A percentile compares a stretch with the other conserved stretches of the same genome.
phyloP scores from a whole-genome alignment of 2,113 vertebrate genomes.

The Elephas maximus region DNA sequence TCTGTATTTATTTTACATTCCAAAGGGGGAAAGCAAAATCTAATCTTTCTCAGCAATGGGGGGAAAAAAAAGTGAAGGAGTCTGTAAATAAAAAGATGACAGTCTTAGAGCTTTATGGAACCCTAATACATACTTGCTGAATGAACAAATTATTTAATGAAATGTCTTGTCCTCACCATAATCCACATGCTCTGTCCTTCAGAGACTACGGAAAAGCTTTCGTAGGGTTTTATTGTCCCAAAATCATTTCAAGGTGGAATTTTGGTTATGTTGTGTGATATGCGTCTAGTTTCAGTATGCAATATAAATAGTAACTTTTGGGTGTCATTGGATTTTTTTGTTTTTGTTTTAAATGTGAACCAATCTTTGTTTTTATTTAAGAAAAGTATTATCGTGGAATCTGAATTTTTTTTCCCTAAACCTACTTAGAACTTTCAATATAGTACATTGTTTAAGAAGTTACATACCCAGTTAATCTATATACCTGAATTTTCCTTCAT shows the following conservation, averaged over 20 bases:
- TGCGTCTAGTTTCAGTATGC: not conserved
- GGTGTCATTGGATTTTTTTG: not conserved
- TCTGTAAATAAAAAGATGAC: not conserved
- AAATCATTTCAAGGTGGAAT: not conserved
- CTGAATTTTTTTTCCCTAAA: not conserved
- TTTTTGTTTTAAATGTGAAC: not conserved
- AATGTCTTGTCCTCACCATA: not conserved
- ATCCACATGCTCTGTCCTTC: not conserved
- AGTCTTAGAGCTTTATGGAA: not conserved
- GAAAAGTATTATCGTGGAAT: conserved; percentile 2
- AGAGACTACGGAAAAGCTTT: not conserved
- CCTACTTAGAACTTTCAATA: not conserved
- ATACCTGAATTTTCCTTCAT: not conserved
- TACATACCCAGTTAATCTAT: not conserved
- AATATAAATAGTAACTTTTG: not conserved
- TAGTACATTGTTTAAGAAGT: not conserved
- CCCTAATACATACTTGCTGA: not conserved
- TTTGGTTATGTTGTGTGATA: not conserved
- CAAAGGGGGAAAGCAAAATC: not conserved
- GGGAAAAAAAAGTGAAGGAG: not conserved
- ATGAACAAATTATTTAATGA: not conserved
- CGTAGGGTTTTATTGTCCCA: not conserved
- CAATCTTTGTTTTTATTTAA: conserved; percentile 14
- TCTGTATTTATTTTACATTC: not conserved
- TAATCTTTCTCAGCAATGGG: not conserved